Base-by-base conservation (phyloP, 2,888 invertebrate genomes). In the Brachypalpus laphriformis region DNA sequence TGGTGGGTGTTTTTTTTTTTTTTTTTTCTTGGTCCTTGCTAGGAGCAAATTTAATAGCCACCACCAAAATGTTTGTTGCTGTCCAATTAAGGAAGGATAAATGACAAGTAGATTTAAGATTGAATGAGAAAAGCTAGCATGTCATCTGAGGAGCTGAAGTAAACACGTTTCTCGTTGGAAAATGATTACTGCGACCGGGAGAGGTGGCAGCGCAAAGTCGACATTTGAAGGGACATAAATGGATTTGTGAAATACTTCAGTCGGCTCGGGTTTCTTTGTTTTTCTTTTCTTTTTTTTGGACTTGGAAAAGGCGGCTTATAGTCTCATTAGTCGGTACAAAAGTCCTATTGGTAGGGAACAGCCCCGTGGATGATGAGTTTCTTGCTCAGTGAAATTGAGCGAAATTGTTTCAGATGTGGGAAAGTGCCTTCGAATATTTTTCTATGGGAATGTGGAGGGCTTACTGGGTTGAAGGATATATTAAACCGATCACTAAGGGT, bases 1-100 rank as follows among this genome's bases (percentile, higher is more conserved):
- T 75, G 61, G 66, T 22, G 9, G 40, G 20, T 42, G 25, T 42
- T 40, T 65, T 31, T 4, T 34, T 34, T 11, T 34, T 34, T 11
- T 28, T 31, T 28, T 31, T 45, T 5, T 31, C 49, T 61, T 34
- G 42, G 9, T 59, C 47, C 45, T 18, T 45, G 14, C 4, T 37
- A 49, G 51, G 57, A 49, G 45, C 20, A 59, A 80, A 65, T 56
- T 78, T 78, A 78, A 78, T 83, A 68, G 74, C 68, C 63, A 45
- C 49, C 77, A 63, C 57, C 78, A 37, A 75, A 75, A 59, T 71
- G 71, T 81, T 80, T 80, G 85, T 54, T 81, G 34, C 85, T 71
- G 85, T 85, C 85, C 81, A 85, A 81, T 85, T 81, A 85, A 57
- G 85, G 47, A 81, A 71, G 75, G 85, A 85, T 85, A 85, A 85